These are phyloP conservation scores for Pomatorhinus ruficollis DNA, from an alignment of 2,113 vertebrate species.

Conservation along the genomic window DNA sequence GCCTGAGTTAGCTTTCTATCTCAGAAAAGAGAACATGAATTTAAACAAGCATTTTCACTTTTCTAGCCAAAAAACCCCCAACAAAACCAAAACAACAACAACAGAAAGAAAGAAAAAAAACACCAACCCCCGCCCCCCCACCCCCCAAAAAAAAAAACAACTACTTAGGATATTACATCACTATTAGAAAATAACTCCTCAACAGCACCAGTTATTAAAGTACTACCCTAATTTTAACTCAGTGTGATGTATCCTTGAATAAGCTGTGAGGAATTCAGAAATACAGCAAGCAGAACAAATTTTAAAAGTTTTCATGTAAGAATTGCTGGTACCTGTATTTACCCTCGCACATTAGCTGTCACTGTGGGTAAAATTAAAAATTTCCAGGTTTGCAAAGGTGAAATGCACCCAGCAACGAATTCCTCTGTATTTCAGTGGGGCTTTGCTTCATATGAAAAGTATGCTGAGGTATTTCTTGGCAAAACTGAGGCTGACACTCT, in stretches of 20 bases:
- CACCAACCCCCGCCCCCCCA: too few species aligned
- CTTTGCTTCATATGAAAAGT: background rate
- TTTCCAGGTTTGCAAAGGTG: background rate
- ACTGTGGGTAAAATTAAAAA: background rate
- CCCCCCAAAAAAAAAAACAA: background rate
- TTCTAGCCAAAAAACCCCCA: background rate
- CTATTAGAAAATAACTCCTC: background rate
- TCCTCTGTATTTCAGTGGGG: background rate
- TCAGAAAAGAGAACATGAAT: background rate
- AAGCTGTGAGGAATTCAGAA: background rate
- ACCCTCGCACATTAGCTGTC: background rate
- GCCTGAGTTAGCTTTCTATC: conserved; percentile 16
- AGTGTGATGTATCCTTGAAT: background rate
- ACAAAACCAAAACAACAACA: too few species aligned
- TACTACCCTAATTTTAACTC: background rate
- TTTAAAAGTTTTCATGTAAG: background rate
- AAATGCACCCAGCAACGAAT: background rate
- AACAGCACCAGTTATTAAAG: background rate
- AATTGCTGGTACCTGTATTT: background rate
- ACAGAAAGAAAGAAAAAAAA: too few species aligned
- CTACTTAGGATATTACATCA: background rate
- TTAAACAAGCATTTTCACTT: conserved; percentile 40
- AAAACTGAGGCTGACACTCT: background rate
- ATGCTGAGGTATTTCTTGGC: background rate
- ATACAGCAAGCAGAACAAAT: background rate